Evolutionary conservation across 2,888 invertebrate genomes (phyloP).

Genomic region (Bugulina stolonifera): DNA sequence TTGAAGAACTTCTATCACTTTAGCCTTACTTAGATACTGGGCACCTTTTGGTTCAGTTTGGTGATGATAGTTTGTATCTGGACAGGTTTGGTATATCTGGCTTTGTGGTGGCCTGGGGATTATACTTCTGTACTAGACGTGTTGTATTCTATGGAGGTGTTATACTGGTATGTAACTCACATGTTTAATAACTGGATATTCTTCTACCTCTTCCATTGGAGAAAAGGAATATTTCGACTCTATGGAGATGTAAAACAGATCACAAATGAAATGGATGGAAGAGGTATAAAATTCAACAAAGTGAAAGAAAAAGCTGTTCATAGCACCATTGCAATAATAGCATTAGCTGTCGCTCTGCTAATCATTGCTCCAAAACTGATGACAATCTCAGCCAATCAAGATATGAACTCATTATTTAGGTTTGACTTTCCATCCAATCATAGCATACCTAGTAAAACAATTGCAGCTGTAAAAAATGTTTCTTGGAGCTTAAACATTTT

Average conservation of each 20-base stretch:
- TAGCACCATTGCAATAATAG: not conserved
- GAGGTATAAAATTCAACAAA: not conserved
- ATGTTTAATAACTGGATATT: not conserved
- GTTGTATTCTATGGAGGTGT: not conserved
- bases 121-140: too few relatives aligned
- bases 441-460: not conserved
- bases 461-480: too few relatives aligned
- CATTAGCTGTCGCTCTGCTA: not conserved
- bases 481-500: not conserved
- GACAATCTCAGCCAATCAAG: not conserved
- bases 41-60: too few relatives aligned
- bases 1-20: too few relatives aligned
- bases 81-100: too few relatives aligned
- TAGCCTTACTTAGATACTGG: too few relatives aligned
- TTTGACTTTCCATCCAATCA: not conserved
- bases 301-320: not conserved
- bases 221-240: not conserved
- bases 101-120: too few relatives aligned
- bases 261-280: not conserved
- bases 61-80: too few relatives aligned
- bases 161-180: not conserved
- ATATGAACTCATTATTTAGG: not conserved
- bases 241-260: not conserved
- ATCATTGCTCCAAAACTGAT: not conserved
- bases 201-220: not conserved